Conservation (phyloP, 2,888 invertebrate species). For the Orchesella flavescens region DNA sequence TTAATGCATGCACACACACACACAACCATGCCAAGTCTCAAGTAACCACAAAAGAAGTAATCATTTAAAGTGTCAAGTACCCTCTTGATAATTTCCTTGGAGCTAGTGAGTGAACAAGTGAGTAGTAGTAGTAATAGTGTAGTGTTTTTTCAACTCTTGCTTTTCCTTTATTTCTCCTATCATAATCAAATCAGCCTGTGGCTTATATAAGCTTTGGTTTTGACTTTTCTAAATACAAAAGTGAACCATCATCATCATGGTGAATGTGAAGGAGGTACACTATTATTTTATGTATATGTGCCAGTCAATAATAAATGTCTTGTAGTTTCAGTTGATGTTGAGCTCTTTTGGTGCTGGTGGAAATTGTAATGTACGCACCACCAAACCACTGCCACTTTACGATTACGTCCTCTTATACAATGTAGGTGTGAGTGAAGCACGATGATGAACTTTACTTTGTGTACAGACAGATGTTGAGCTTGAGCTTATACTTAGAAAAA, state of each 20-base stretch:
- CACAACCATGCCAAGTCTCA: too few species aligned
- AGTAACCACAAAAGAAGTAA: constrained; percentile 49
- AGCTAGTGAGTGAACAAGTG: constrained; percentile 20
- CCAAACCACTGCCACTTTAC: too few species aligned
- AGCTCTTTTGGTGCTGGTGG: constrained; percentile 5
- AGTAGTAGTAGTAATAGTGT: too few species aligned
- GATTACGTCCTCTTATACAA: constrained; percentile 24
- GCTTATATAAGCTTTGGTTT: not conserved
- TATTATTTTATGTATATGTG: too few species aligned
- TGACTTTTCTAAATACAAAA: not conserved
- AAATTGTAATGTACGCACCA: constrained; percentile 50
- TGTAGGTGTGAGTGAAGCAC: constrained; percentile 47
- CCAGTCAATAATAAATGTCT: constrained; percentile 41
- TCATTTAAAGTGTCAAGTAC: constrained; percentile 58
- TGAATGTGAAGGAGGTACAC: too few species aligned
- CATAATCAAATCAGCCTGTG: not conserved
- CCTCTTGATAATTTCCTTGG: constrained; percentile 49
- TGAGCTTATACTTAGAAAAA: too few species aligned
- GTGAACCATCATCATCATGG: not conserved
- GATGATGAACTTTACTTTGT: constrained; percentile 38
- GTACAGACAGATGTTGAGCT: constrained; percentile 41
- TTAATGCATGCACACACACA: constrained; percentile 30
- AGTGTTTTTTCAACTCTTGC: too few species aligned
- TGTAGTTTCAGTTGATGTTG: too few species aligned
- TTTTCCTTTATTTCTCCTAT: not conserved